Base-by-base conservation (phyloP, 1,140 invertebrate genomes). In the Drosophila melanogaster region DNA sequence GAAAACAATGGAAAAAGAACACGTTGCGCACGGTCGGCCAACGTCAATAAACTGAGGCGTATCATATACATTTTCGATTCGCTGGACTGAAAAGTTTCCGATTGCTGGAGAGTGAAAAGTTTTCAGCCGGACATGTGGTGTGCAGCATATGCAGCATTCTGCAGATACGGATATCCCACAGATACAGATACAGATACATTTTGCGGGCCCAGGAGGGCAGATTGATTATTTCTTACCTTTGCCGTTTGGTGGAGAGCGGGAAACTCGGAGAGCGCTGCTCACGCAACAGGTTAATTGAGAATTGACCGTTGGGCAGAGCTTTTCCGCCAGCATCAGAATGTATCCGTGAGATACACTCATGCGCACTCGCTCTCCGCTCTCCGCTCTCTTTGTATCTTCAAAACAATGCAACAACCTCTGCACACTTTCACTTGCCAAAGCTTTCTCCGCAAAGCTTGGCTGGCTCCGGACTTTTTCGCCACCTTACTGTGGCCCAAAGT, bases 401-500 rank as follows among this genome's bases (percentile, higher is more conserved):
- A 75, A 86, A 85, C 74, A 86, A 85, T 78, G 78, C 81, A 85
- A 86, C 65, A 86, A 87, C 67, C 60, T 79, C 79, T 84, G 80
- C 76, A 83, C 79, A 86, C 83, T 87, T 87, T 86, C 81, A 81
- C 81, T 86, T 17, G 15, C 17, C 17, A 40, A 56, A 83, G 77
- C 81, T 85, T 85, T 51, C 19, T 37, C 37, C 49, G 10, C 1
- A 19, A 64, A 77, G 76, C 81, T 70, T 24, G 2, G 8, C 41
- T 26, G 17, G 8, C 38, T 15, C 14, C 35, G 15, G 54, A 56
- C 41, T 55, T 61, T 73, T 47, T 56, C 22, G 47, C 47, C 43
- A 81, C 69, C 78, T 81, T 81, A 47, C 58, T 64, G 40, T 46
- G 49, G 38, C 24, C 61, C 69, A 84, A 89, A 76, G 69, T 81